Base-by-base conservation (phyloP, 2,113 vertebrate species). In the Sturnira hondurensis region DNA sequence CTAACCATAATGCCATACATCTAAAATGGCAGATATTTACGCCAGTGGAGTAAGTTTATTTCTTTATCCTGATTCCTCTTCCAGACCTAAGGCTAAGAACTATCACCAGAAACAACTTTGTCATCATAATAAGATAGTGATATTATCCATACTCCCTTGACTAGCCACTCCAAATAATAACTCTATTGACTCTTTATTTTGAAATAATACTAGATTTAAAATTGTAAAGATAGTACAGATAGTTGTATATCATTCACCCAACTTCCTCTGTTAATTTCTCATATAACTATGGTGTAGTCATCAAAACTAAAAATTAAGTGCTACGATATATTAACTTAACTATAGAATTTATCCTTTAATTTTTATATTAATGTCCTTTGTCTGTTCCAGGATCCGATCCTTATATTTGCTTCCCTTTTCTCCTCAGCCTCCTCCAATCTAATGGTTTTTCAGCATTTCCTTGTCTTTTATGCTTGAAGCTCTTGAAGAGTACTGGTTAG, bases 181-280 rank as follows among this genome's bases (percentile, higher is more conserved):
- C 76, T 91, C 31, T 86, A 56, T 26, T 88, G 67, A 81, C 31
- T 80, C 92, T 50, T 56, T 56, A 76, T 58, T 89, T 95, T 84
- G 24, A 85, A 93, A 86, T 80, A 89, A 86, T 70, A 78, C 26
- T 89, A 94, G 61, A 68, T 90, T 89, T 84, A 73, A 92, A 85
- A 7, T 41, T 91, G 33, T 45, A 50, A 85, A 94, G 58, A 43
- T 13, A 85, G 92, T 58, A 94, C 15, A 87, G 56, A 65, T 15
- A 31, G 43, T 89, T 50, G 8, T 24, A 52, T n/a, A 43, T n/a
- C 17, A 61, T 38, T 88, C 19, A 71, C 31, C 43, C 80, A 93
- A 47, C 20, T 74, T 73, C 33, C 3, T 33, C 54, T 88, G 17
- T 84, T 88, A 89, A 89, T 28, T 84, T 94, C 43, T 54, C 56